phyloP scores from a whole-genome alignment of 2,888 invertebrate species.

The Eugnorisma glareosa region DNA sequence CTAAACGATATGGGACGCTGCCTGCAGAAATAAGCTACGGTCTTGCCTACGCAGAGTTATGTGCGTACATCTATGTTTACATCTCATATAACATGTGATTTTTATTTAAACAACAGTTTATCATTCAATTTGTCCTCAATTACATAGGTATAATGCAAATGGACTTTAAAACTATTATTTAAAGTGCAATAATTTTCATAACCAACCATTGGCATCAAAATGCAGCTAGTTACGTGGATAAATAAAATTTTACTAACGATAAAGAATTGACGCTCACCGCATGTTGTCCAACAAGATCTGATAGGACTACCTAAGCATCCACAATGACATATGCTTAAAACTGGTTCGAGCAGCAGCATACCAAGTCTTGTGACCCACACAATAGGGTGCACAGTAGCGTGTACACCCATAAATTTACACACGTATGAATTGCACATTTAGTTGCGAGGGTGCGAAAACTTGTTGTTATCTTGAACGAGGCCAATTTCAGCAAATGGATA shows the following conservation, averaged over 20 bases:
- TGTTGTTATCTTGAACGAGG: slow-evolving; percentile 90
- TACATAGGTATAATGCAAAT: neutral
- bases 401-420: slow-evolving; percentile 78
- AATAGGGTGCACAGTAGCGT: slow-evolving; percentile 66
- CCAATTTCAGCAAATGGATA: slow-evolving; percentile 91
- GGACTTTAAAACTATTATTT: neutral
- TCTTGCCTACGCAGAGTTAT: neutral
- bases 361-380: slow-evolving; percentile 45
- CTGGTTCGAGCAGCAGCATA: slow-evolving; percentile 50
- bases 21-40: neutral
- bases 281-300: slow-evolving; percentile 84
- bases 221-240: neutral
- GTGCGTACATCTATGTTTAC: neutral
- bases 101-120: neutral
- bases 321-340: slow-evolving; percentile 85
- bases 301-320: slow-evolving; percentile 82
- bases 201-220: neutral
- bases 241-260: slow-evolving; percentile 75
- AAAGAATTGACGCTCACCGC: slow-evolving; percentile 78
- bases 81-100: neutral
- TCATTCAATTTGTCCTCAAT: neutral
- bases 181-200: neutral
- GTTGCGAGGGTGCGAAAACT: slow-evolving; percentile 90
- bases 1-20: slow-evolving; percentile 67
- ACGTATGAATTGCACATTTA: slow-evolving; percentile 90